A percentile compares a stretch with the other conserved stretches of the same genome.
Conservation (phyloP, 2,888 invertebrate species). For the Chaitophorus viminalis region DNA sequence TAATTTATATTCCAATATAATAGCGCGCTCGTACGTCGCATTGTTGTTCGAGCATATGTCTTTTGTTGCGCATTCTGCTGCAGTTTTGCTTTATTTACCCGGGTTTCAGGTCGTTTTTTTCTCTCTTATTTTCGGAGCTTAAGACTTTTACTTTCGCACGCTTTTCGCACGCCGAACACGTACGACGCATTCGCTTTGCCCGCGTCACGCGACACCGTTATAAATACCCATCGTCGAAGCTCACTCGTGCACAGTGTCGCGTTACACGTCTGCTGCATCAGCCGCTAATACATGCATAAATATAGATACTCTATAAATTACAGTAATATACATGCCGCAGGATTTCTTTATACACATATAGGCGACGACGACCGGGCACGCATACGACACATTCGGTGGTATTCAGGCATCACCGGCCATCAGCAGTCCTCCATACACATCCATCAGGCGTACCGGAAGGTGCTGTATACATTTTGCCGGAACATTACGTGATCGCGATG, state of each 20-base stretch:
- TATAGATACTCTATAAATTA: background rate
- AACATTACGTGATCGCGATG: too few species aligned
- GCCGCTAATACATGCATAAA: background rate
- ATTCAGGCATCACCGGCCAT: background rate
- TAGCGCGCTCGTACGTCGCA: background rate
- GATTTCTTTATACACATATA: slow-evolving; percentile 41
- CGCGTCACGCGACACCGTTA: slow-evolving; percentile 26
- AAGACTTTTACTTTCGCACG: slow-evolving; percentile 56
- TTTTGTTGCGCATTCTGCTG: background rate
- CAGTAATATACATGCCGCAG: too few species aligned
- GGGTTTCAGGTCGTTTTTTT: background rate
- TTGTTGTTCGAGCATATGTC: slow-evolving; percentile 16
- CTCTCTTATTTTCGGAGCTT: too few species aligned
- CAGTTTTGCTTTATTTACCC: background rate
- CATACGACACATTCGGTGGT: too few species aligned
- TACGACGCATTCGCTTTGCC: background rate
- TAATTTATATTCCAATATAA: background rate
- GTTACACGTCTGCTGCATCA: background rate
- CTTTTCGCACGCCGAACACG: slow-evolving; percentile 49
- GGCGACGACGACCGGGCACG: too few species aligned
- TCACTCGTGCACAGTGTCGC: background rate
- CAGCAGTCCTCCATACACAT: too few species aligned
- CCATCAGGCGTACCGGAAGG: too few species aligned
- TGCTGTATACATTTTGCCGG: too few species aligned
- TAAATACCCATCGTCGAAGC: background rate